Evolutionary conservation across 1,140 invertebrate species (phyloP).

Genomic region (Drosophila chauvacae): DNA sequence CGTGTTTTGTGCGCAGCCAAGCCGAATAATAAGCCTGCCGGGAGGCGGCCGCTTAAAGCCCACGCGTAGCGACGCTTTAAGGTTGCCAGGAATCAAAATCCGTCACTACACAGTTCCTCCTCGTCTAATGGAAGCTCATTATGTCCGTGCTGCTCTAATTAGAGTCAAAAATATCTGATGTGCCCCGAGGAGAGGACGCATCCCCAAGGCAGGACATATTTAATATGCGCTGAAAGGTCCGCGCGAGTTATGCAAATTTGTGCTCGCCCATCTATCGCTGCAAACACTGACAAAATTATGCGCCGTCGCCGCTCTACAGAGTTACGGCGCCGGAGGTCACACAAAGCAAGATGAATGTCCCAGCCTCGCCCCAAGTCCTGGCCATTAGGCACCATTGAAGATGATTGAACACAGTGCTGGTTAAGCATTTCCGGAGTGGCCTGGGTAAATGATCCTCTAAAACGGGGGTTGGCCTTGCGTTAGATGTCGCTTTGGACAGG

Average conservation of each 20-base stretch:
- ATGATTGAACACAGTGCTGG: conserved; percentile 44
- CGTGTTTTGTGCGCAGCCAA: conserved; percentile 52
- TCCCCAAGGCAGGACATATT: conserved; percentile 4
- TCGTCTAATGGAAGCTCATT: conserved; percentile 11
- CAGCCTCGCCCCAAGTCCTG: conserved; percentile 10
- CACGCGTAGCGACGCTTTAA: conserved; percentile 5
- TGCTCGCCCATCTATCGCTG: conserved; percentile 9
- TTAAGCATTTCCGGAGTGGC: conserved; percentile 8
- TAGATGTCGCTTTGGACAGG: neutral
- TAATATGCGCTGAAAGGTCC: conserved; percentile 34
- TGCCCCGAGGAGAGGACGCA: conserved; percentile 2
- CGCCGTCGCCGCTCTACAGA: conserved; percentile 1
- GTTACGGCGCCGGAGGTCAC: conserved; percentile 1
- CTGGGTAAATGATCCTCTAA: neutral
- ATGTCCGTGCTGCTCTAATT: conserved; percentile 60
- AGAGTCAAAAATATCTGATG: conserved; percentile 39
- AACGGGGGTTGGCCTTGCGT: neutral
- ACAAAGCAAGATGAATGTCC: neutral
- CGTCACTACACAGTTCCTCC: neutral
- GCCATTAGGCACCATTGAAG: conserved; percentile 54
- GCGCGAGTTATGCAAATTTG: conserved; percentile 68
- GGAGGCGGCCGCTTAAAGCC: conserved; percentile 4
- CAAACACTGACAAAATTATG: conserved; percentile 63
- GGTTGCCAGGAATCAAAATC: neutral
- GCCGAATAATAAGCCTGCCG: conserved; percentile 53